Base-by-base conservation (phyloP, 2,113 vertebrate genomes). In the Hemichromis elongatus region DNA sequence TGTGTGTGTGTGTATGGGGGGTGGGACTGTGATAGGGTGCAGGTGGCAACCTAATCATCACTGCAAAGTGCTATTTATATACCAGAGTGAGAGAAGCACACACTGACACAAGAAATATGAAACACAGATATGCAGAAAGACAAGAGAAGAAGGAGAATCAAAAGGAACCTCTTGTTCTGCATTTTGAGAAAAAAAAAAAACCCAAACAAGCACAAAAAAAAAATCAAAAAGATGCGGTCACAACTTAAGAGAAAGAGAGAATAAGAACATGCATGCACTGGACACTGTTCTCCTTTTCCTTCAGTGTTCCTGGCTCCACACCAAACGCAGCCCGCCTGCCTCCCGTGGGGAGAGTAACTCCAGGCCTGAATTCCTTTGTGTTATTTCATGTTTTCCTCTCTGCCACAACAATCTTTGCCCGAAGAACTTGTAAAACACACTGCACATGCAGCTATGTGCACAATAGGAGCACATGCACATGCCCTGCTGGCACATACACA, bases 281-380 rank as follows among this genome's bases (percentile, higher is more conserved):
- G 37, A 63, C 30, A 35, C 30, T 53, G 79, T 81, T 84, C 70
- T 68, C 3, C 10, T 86, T 57, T 52, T 79, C 18, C 5, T 66
- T 68, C 42, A 11, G 50, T 6, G 78, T 59, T 89, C 55, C 88
- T 93, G 93, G 93, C 88, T 87, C 54, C 24, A 54, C 52, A 90
- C 92, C 90, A 92, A 88, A 86, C 77, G 14, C 70, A 84, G 75
- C 81, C 88, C 66, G 83, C 75, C 70, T 77, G 56, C 70, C 90
- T 86, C 88, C 91, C 87, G 66, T 35, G 77, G 86, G 88, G 88
- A 89, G 84, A 82, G 77, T 79, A 59, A 91, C 92, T 92, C 89
- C 87, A 90, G 90, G 87, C 90, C 83, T 79, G 83, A 91, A 93
- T 94, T 92, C 91, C 90, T 92, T 80, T 91, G 84, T 85, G 89